These are phyloP conservation scores for Lasioglossum marginatum DNA, from an alignment of 2,888 invertebrate genomes.

Conservation along the genomic window DNA sequence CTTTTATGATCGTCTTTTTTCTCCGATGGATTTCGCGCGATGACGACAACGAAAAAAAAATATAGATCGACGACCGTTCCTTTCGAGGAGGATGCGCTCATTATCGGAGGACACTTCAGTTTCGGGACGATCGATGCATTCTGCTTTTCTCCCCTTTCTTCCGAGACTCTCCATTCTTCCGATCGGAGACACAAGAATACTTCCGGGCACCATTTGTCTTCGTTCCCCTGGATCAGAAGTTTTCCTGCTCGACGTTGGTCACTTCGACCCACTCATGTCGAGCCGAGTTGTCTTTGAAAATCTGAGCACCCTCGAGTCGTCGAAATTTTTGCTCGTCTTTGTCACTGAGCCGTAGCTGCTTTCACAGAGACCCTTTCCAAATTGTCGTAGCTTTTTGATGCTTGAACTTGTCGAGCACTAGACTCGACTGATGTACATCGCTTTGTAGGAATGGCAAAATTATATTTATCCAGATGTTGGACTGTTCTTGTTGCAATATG, in stretches of 20 bases:
- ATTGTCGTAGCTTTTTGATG: neutral
- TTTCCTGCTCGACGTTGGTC: neutral
- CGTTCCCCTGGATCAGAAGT: neutral
- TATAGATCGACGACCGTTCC: neutral
- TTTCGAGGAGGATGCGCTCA: slow-evolving; percentile 6
- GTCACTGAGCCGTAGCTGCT: neutral
- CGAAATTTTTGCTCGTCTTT: neutral
- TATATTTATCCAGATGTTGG: no score
- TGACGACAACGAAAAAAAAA: neutral
- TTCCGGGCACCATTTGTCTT: neutral
- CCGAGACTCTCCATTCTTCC: neutral
- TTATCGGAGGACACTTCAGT: neutral
- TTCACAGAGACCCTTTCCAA: neutral
- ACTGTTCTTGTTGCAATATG: no score
- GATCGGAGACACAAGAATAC: neutral
- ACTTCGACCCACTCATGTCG: neutral
- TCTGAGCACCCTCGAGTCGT: neutral
- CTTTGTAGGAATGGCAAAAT: neutral
- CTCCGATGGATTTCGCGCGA: slow-evolving; percentile 1
- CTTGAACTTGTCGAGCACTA: neutral
- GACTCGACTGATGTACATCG: neutral
- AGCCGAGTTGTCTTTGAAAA: neutral
- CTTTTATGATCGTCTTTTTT: slow-evolving; percentile 14
- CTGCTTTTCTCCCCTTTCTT: neutral
- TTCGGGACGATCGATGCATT: slow-evolving; percentile 3